Evolutionary conservation across 2,888 invertebrate species (phyloP).

Genomic region (Aproaerema taeniolella): DNA sequence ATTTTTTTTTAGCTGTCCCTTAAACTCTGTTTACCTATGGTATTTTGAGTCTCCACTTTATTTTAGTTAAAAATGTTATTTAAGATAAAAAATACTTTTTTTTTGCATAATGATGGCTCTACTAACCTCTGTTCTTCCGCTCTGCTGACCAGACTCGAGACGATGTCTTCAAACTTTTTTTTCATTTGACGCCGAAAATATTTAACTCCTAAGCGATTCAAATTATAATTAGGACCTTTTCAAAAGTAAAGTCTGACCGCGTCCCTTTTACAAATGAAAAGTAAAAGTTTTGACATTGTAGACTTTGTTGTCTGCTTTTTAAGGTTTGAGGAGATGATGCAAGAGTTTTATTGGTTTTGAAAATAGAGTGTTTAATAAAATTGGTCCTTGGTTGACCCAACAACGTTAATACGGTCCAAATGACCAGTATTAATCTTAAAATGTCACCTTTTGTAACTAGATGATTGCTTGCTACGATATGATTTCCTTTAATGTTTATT

Average conservation of each 20-base stretch:
- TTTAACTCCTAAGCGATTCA: constrained; percentile 71
- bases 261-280: constrained; percentile 6
- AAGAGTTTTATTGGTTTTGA: too few relatives aligned
- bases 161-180: constrained; percentile 67
- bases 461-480: constrained; percentile 39
- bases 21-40: too few relatives aligned
- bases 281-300: constrained; percentile 3
- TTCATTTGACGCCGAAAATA: constrained; percentile 70
- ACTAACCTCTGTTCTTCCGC: constrained; percentile 37
- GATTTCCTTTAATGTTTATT: constrained; percentile 37
- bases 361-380: constrained; percentile 21
- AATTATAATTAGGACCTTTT: constrained; percentile 72
- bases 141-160: constrained; percentile 65
- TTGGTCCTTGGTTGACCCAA: constrained; percentile 40
- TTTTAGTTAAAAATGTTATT: too few relatives aligned
- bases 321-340: too few relatives aligned
- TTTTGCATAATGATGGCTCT: too few relatives aligned
- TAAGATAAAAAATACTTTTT: too few relatives aligned
- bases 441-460: constrained; percentile 55
- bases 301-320: constrained; percentile 5
- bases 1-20: too few relatives aligned
- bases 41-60: too few relatives aligned
- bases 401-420: constrained; percentile 52
- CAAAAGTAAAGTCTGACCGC: constrained; percentile 38
- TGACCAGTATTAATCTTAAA: constrained; percentile 67